These are phyloP conservation scores for Thera obeliscata DNA, from an alignment of 2,888 invertebrate species.

Conservation along the genomic window DNA sequence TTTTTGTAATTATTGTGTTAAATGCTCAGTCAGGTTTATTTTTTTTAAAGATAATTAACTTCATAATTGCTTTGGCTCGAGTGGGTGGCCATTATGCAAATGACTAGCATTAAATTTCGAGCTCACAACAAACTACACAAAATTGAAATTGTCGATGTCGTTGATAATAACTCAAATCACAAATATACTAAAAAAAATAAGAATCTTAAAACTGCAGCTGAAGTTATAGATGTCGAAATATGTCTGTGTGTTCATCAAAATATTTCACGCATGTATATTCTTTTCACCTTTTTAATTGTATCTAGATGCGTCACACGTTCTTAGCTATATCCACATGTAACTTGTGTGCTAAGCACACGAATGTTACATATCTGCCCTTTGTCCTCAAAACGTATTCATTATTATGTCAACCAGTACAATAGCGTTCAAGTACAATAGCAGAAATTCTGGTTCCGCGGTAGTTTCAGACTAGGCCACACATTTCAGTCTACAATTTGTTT, in stretches of 20 bases:
- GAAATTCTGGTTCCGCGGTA: neutral
- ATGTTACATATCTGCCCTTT: constrained; percentile 27
- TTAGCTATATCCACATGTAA: constrained; percentile 17
- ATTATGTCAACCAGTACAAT: neutral
- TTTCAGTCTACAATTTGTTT: constrained; percentile 3
- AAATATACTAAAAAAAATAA: neutral
- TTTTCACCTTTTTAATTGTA: constrained; percentile 18
- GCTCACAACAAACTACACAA: constrained; percentile 1
- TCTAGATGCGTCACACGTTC: constrained; percentile 18
- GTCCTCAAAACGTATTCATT: constrained; percentile 18
- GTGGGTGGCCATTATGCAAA: constrained; percentile 8
- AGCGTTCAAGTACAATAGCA: neutral
- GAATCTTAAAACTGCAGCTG: too few species aligned
- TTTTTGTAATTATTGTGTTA: constrained; percentile 12
- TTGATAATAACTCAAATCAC: constrained; percentile 12
- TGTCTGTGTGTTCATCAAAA: constrained; percentile 2
- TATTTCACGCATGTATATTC: constrained; percentile 16
- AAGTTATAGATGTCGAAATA: too few species aligned
- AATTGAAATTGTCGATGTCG: constrained; percentile 2
- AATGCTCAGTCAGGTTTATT: constrained; percentile 2
- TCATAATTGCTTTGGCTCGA: constrained; percentile 19
- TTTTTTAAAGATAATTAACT: constrained; percentile 9
- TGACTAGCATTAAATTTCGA: constrained; percentile 9
- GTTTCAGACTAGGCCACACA: constrained; percentile 1
- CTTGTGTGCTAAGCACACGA: constrained; percentile 19